Percentiles rank a stretch among this genome's conserved stretches.
phyloP scores from a whole-genome alignment of 2,888 invertebrate species.

The Malthinus seriepunctatus region DNA sequence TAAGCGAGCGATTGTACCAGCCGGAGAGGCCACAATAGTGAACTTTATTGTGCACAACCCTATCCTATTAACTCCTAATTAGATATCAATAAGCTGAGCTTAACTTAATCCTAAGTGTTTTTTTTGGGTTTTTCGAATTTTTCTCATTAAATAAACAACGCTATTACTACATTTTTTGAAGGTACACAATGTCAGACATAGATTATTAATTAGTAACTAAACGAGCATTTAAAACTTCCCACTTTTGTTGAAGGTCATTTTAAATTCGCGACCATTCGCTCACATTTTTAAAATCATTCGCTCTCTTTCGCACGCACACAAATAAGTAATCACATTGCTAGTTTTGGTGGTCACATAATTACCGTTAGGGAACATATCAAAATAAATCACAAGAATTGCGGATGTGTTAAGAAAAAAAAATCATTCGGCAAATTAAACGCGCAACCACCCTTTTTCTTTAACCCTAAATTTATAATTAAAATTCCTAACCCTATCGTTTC shows the following conservation, averaged over 20 bases:
- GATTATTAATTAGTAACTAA: constrained; percentile 40
- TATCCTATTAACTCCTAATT: constrained; percentile 53
- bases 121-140: constrained; percentile 43
- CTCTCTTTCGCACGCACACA: constrained; percentile 18
- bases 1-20: constrained; percentile 24
- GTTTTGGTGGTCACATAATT: constrained; percentile 34
- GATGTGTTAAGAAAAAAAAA: constrained; percentile 5
- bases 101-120: constrained; percentile 41
- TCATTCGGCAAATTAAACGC: constrained; percentile 16
- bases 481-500: constrained; percentile 32
- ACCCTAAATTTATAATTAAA: constrained; percentile 22
- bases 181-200: constrained; percentile 56
- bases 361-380: neutral
- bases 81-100: constrained; percentile 55
- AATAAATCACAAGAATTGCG: constrained; percentile 7
- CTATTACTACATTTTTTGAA: constrained; percentile 49
- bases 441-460: constrained; percentile 29
- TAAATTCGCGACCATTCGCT: constrained; percentile 4
- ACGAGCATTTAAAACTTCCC: constrained; percentile 19
- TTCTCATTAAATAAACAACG: constrained; percentile 47
- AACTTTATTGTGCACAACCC: constrained; percentile 45
- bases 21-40: constrained; percentile 40
- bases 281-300: neutral
- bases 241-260: constrained; percentile 18
- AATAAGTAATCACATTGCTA: constrained; percentile 51